A percentile compares a stretch with the other conserved stretches of the same genome.
Conservation (phyloP, 2,113 vertebrate genomes). For the Bubo scandiacus region DNA sequence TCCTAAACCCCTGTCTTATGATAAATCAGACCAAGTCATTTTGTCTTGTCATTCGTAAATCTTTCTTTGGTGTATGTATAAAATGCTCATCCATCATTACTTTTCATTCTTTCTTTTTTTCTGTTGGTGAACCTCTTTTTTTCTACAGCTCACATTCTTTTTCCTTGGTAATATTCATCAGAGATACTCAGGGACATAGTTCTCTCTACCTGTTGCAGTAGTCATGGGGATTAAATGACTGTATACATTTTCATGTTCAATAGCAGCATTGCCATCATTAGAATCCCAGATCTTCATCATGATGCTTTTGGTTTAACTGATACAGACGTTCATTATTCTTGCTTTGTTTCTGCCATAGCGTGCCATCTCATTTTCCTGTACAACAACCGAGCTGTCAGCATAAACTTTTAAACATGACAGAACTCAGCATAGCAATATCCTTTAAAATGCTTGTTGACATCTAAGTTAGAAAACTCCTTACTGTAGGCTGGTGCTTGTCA, state of each 20-base stretch:
- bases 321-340: not conserved
- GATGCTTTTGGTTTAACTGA: not conserved
- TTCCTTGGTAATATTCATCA: not conserved
- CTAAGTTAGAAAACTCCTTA: not conserved
- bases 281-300: not conserved
- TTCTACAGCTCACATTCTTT: not conserved
- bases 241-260: not conserved
- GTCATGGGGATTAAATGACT: not conserved
- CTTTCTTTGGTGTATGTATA: not conserved
- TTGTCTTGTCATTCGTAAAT: not conserved
- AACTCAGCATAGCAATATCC: not conserved
- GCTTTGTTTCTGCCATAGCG: not conserved
- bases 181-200: not conserved
- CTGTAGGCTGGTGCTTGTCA: not conserved
- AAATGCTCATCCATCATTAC: not conserved
- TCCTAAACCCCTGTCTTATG: not conserved
- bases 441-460: not conserved
- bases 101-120: not conserved
- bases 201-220: not conserved
- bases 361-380: not conserved
- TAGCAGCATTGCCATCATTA: not conserved
- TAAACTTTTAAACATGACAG: not conserved
- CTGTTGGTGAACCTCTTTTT: not conserved
- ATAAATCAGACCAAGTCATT: not conserved
- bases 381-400: not conserved